Evolutionary conservation across 2,113 vertebrate genomes (phyloP).

Genomic region (Peromyscus leucopus): DNA sequence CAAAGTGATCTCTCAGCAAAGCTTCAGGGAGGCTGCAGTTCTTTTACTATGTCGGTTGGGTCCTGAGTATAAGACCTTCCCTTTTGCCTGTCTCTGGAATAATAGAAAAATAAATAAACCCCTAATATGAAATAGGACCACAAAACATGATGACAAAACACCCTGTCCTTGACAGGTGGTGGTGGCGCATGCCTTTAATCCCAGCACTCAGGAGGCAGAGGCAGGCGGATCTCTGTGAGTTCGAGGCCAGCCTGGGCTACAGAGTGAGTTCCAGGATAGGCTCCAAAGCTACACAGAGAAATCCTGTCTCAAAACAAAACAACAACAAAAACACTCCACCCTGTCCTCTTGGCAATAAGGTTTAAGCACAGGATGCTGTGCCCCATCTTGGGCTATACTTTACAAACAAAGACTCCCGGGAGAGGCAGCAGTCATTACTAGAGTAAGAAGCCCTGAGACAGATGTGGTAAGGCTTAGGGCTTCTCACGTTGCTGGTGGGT

Average conservation of each 20-base stretch:
- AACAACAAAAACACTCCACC: neutral
- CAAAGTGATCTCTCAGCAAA: neutral
- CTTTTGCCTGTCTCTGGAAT: neutral
- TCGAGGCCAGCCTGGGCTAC: no score
- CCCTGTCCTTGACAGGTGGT: neutral
- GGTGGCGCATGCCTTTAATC: no score
- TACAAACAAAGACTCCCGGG: neutral
- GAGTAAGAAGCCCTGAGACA: neutral
- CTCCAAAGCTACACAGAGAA: no score
- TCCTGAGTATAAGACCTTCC: neutral
- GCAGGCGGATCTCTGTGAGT: no score
- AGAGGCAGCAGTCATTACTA: neutral
- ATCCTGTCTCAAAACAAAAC: no score
- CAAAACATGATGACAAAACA: neutral
- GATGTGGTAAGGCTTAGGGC: neutral
- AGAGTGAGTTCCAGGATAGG: no score
- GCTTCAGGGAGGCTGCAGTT: neutral
- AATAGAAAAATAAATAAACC: conserved; percentile 8
- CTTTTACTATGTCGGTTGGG: neutral
- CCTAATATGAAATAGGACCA: neutral
- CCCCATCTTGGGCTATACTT: neutral
- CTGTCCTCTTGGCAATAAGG: neutral
- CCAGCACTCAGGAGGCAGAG: no score
- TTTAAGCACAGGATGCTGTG: neutral
- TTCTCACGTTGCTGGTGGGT: neutral